Percentiles rank a stretch among this genome's conserved stretches.
phyloP scores from a whole-genome alignment of 2,888 invertebrate species.

The Chelonus formosanus region DNA sequence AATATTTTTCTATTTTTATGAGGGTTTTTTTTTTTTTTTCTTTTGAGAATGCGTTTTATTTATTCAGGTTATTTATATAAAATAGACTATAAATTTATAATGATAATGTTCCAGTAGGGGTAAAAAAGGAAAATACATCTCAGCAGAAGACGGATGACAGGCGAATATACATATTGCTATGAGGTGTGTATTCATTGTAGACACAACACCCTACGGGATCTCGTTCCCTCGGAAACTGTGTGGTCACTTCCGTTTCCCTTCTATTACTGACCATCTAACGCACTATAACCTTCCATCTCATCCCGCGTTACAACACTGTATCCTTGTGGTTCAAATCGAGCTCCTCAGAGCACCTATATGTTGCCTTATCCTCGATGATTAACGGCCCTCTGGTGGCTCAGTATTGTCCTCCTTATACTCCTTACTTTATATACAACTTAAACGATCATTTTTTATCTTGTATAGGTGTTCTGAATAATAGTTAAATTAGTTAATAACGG shows the following conservation, averaged over 20 bases:
- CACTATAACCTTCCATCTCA: conserved; percentile 46
- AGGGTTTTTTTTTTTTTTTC: no score
- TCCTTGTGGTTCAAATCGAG: conserved; percentile 30
- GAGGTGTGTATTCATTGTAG: conserved; percentile 9
- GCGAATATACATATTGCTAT: neutral
- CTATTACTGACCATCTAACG: conserved; percentile 51
- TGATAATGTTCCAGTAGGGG: conserved; percentile 1
- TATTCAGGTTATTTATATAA: no score
- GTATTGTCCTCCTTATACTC: conserved; percentile 32
- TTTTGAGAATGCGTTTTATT: no score
- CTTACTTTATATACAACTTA: conserved; percentile 16
- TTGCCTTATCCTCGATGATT: conserved; percentile 57
- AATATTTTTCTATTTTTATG: no score
- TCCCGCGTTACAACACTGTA: neutral
- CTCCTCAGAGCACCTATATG: conserved; percentile 19
- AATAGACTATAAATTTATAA: conserved; percentile 2
- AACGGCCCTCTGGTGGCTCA: conserved; percentile 58
- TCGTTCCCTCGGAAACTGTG: conserved; percentile 39
- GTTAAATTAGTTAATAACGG: no score
- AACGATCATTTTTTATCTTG: neutral
- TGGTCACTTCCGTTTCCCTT: conserved; percentile 60
- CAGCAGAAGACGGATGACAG: conserved; percentile 9
- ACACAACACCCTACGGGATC: conserved; percentile 12
- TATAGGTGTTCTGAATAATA: no score
- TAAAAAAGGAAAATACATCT: neutral